phyloP scores from a whole-genome alignment of 2,888 invertebrate genomes.

The Blera fallax region DNA sequence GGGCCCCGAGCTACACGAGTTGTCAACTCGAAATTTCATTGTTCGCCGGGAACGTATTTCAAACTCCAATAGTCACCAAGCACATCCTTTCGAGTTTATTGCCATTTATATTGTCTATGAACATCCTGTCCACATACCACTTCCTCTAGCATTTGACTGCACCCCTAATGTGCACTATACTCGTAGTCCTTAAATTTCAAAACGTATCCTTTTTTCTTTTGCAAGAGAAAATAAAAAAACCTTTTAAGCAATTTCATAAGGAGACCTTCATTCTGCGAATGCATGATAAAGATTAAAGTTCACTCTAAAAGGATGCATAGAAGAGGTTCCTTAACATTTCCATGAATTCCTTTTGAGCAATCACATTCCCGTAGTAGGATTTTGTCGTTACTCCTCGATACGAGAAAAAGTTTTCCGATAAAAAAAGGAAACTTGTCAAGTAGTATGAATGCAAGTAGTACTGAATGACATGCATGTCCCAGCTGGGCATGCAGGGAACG shows the following conservation, averaged over 20 bases:
- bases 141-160: neutral
- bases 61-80: neutral
- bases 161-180: too few relatives aligned
- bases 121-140: neutral
- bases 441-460: neutral
- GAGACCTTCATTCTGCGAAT: too few relatives aligned
- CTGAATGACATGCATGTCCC: neutral
- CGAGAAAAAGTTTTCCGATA: neutral
- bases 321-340: neutral
- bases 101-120: neutral
- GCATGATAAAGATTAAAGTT: neutral
- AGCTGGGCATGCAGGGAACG: neutral
- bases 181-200: too few relatives aligned
- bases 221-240: neutral
- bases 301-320: neutral
- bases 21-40: neutral
- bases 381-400: neutral
- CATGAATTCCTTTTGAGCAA: conserved; percentile 7
- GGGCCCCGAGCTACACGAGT: neutral
- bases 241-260: neutral
- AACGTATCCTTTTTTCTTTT: too few relatives aligned
- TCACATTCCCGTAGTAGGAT: conserved; percentile 5
- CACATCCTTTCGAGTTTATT: too few relatives aligned
- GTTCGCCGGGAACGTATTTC: neutral
- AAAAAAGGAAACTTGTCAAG: neutral